Evolutionary conservation across 2,888 invertebrate genomes (phyloP).

Genomic region (Watsonalla binaria): DNA sequence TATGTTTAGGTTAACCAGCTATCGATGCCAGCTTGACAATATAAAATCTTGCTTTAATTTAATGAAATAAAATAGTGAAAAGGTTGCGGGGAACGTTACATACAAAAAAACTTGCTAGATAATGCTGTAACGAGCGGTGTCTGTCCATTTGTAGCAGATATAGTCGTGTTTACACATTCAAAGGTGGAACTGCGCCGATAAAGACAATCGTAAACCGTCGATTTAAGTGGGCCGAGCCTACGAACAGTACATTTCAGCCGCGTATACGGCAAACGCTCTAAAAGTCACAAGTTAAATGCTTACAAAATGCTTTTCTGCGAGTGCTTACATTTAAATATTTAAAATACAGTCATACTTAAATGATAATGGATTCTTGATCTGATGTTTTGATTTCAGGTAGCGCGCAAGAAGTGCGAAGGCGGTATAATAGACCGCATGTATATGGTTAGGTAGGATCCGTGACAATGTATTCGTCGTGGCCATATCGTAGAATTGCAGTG

Average conservation of each 20-base stretch:
- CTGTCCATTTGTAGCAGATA: conserved; percentile 37
- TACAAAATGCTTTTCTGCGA: conserved; percentile 31
- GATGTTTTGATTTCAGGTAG: conserved; percentile 42
- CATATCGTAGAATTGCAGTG: no score
- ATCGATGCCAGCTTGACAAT: neutral
- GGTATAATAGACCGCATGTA: conserved; percentile 15
- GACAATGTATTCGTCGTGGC: no score
- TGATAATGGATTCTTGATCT: conserved; percentile 35
- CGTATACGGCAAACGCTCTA: conserved; percentile 27
- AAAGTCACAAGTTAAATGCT: conserved; percentile 19
- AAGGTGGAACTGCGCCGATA: conserved; percentile 49
- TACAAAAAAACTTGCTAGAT: conserved; percentile 50
- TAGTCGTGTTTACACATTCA: conserved; percentile 48
- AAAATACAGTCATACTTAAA: conserved; percentile 44
- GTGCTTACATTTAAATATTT: conserved; percentile 39
- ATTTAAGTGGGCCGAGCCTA: conserved; percentile 53
- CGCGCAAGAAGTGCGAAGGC: conserved; percentile 29
- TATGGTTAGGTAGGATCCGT: conserved; percentile 5
- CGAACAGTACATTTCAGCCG: conserved; percentile 39
- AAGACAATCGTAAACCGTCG: conserved; percentile 60
- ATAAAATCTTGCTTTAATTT: neutral
- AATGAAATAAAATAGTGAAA: neutral
- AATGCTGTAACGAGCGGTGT: conserved; percentile 33
- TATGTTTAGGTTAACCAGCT: neutral
- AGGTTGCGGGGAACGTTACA: conserved; percentile 10